Evolutionary conservation across 1,140 invertebrate species (phyloP), one percentile per base, ranked within the genome.

Genomic region (Paraescarpia echinospica): DNA sequence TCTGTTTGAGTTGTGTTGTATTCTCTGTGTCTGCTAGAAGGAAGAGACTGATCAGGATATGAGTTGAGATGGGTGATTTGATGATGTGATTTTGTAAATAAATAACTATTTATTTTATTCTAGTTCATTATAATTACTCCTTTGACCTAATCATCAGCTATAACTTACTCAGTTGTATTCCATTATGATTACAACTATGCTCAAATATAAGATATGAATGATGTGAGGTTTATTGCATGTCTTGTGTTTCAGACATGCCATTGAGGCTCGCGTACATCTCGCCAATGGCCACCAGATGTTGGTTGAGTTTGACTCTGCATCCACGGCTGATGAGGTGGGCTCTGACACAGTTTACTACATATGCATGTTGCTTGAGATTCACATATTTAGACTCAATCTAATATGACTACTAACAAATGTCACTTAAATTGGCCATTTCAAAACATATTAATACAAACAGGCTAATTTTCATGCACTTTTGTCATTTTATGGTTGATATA

Each of bases 211-310:
- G 8, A 18, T 51, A 9, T 51, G 8, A 51, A 51, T 1, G 48
- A 51, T 51, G 48, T 51, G 22, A 77, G 59, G 59, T 31, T 77
- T 77, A 2, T 77, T 18, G 18, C 91, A 0, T 93, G 93, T 77
- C 12, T 77, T 6, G 2, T 91, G 0, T 93, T 94, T 9, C 93
- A 95, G 98, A 89, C 97, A 98, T 93, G 98, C 98, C 8, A 98
- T 99, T 92, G 98, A 99, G 95, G 98, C 98, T 0, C 97, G 98
- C 90, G 98, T 99, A 94, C 97, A 98, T 95, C 98, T 99, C 94
- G 98, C 99, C 97, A 98, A 99, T 96, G 98, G 98, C 2, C 98
- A 99, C 95, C 98, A 98, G 95, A 98, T 99, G 95, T 98, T 98
- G 0, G 97, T 99, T 2, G 98, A 99, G 96, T 99, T 99, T 96